phyloP scores from a whole-genome alignment of 2,113 vertebrate species.

The Ameiurus melas region DNA sequence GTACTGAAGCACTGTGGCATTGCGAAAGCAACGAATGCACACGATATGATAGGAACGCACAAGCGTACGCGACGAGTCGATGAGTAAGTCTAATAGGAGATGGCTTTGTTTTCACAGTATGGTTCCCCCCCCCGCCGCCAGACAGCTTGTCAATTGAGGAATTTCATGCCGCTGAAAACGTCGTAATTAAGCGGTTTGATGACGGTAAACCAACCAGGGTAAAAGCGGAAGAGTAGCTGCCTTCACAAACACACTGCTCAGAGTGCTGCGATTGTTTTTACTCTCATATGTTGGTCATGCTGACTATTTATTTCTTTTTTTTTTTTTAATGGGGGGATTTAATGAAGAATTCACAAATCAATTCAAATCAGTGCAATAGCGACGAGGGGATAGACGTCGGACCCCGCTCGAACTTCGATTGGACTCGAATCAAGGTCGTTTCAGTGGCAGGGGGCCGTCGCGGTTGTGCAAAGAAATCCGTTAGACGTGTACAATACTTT shows the following conservation, averaged over 20 bases:
- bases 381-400: slow-evolving; percentile 1
- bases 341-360: background rate
- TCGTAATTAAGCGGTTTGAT: background rate
- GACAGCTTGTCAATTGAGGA: slow-evolving; percentile 11
- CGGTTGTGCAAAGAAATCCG: slow-evolving; percentile 57
- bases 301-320: slow-evolving; percentile 11
- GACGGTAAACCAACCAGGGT: slow-evolving; percentile 7
- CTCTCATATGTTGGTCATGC: background rate
- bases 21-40: slow-evolving; percentile 67
- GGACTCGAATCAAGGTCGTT: background rate
- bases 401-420: slow-evolving; percentile 14
- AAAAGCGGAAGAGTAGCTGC: slow-evolving; percentile 46
- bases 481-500: slow-evolving; percentile 63
- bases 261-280: slow-evolving; percentile 36
- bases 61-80: slow-evolving; percentile 72
- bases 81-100: slow-evolving; percentile 54
- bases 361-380: background rate
- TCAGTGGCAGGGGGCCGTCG: background rate
- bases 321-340: background rate
- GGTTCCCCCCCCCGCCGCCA: background rate
- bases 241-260: slow-evolving; percentile 21
- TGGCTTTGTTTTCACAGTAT: slow-evolving; percentile 23
- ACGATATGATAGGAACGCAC: slow-evolving; percentile 70
- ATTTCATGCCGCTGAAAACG: slow-evolving; percentile 1
- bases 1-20: slow-evolving; percentile 53